These are phyloP conservation scores for Esox masquinongy DNA, from an alignment of 2,797 vertebrate genomes.

Conservation along the genomic window DNA sequence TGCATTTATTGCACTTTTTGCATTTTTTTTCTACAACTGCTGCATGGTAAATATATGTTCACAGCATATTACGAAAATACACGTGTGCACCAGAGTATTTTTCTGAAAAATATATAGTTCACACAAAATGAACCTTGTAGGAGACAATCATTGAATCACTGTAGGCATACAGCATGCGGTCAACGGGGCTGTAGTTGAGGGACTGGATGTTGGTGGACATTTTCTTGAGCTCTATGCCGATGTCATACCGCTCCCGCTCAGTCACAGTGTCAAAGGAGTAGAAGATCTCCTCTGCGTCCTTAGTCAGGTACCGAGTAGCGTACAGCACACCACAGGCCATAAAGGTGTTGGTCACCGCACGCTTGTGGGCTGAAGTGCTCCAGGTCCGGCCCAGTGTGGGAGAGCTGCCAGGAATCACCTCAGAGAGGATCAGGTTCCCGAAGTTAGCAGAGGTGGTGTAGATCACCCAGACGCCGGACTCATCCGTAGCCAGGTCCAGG, in stretches of 20 bases:
- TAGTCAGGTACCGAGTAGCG: slow-evolving; percentile 62
- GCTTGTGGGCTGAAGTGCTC: slow-evolving; percentile 69
- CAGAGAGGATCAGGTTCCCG: slow-evolving; percentile 71
- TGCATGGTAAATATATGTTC: background rate
- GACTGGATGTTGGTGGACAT: slow-evolving; percentile 58
- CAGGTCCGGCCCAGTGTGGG: slow-evolving; percentile 55
- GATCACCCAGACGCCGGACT: slow-evolving; percentile 72
- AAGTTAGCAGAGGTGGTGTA: slow-evolving; percentile 64
- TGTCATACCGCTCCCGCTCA: slow-evolving; percentile 57
- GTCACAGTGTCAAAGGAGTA: slow-evolving; percentile 70
- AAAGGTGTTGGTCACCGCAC: slow-evolving; percentile 69
- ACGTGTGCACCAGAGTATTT: background rate
- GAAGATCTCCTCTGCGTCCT: slow-evolving; percentile 71
- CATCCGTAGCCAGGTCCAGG: slow-evolving; percentile 74
- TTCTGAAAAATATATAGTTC: background rate
- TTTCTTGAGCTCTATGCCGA: slow-evolving; percentile 67
- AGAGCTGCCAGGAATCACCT: slow-evolving; percentile 41
- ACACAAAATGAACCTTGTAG: slow-evolving; percentile 58
- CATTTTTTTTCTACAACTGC: background rate
- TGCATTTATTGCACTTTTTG: background rate
- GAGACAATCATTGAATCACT: slow-evolving; percentile 59
- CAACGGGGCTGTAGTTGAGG: slow-evolving; percentile 70
- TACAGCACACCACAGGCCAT: slow-evolving; percentile 74
- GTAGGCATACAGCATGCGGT: slow-evolving; percentile 63
- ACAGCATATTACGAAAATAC: background rate